Conservation (phyloP, 2,797 vertebrate species). For the Sylvilagus floridanus region DNA sequence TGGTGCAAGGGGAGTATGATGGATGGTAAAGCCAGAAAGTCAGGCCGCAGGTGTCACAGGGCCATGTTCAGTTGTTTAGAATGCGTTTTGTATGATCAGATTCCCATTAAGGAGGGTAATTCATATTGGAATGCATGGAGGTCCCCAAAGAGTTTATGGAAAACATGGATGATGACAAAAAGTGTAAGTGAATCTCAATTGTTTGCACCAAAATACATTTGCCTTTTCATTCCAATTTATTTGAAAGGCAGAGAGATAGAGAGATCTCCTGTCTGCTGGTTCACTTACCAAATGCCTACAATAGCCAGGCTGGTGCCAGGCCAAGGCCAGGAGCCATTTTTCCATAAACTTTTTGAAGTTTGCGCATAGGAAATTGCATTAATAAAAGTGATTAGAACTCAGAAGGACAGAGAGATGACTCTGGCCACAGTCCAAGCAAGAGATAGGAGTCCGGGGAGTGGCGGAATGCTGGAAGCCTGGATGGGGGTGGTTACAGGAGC, state of each 20-base stretch:
- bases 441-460: neutral
- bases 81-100: neutral
- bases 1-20: neutral
- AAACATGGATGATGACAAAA: too few relatives aligned
- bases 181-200: too few relatives aligned
- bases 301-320: too few relatives aligned
- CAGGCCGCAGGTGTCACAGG: neutral
- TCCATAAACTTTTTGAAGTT: too few relatives aligned
- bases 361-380: neutral
- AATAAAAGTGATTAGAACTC: conserved; percentile 25
- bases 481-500: neutral
- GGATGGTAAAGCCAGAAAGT: neutral
- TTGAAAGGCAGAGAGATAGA: too few relatives aligned
- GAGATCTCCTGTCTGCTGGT: too few relatives aligned
- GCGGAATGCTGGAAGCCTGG: neutral
- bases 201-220: too few relatives aligned
- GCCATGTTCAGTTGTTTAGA: neutral
- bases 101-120: conserved; percentile 22
- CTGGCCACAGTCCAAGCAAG: neutral
- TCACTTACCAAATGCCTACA: too few relatives aligned
- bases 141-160: too few relatives aligned
- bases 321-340: too few relatives aligned
- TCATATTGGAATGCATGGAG: neutral
- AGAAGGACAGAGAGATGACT: neutral
- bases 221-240: too few relatives aligned